Percentiles rank a stretch among this genome's conserved stretches.
These are phyloP conservation scores for Heptranchias perlo DNA, from an alignment of 2,113 vertebrate genomes.

Conservation along the genomic window DNA sequence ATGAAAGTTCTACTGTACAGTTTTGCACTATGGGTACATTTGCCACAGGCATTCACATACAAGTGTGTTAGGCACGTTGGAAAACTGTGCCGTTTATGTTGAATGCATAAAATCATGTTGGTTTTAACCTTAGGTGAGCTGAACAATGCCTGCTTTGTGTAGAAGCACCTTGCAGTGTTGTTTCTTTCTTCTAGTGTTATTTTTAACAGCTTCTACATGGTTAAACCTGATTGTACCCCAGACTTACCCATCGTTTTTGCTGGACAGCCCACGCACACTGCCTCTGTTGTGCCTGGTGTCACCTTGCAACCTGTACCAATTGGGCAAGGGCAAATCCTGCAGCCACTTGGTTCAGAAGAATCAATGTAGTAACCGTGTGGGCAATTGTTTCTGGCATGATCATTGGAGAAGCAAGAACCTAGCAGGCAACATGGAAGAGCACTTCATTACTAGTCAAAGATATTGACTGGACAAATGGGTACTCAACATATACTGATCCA, in stretches of 20 bases:
- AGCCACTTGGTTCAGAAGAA: slow-evolving; percentile 48
- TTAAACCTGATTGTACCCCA: background rate
- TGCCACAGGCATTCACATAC: background rate
- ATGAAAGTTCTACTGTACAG: background rate
- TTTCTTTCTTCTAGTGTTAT: background rate
- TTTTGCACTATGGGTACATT: background rate
- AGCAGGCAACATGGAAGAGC: slow-evolving; percentile 16
- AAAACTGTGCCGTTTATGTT: too few species aligned
- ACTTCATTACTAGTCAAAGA: background rate
- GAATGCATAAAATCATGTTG: background rate
- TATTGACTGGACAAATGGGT: background rate
- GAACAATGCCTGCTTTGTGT: too few species aligned
- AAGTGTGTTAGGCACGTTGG: background rate
- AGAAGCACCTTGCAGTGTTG: background rate
- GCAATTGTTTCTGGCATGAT: slow-evolving; percentile 61
- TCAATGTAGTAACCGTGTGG: slow-evolving; percentile 67
- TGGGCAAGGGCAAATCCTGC: slow-evolving; percentile 69
- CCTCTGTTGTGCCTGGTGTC: slow-evolving; percentile 46
- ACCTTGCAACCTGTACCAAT: slow-evolving; percentile 62
- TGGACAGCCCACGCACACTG: slow-evolving; percentile 69
- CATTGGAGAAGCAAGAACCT: slow-evolving; percentile 77
- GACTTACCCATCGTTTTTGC: slow-evolving; percentile 65
- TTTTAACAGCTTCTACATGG: background rate
- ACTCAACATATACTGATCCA: background rate
- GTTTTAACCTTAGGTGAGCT: background rate